Evolutionary conservation across 2,113 vertebrate genomes (phyloP), one percentile per base, ranked within the genome.

Genomic region (Lichenostomus cassidix): DNA sequence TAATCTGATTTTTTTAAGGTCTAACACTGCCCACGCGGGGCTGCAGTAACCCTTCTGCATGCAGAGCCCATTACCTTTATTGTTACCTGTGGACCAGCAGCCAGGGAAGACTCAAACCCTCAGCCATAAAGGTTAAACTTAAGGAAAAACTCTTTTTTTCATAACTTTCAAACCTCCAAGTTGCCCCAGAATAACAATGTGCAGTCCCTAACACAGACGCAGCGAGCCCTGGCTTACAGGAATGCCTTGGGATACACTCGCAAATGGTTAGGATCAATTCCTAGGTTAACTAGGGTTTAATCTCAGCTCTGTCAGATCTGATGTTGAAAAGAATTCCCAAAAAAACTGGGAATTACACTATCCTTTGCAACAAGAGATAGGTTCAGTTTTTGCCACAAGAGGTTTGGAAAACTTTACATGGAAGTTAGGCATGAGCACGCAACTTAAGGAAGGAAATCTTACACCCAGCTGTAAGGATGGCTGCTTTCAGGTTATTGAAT

Each of bases 141-240:
- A 71, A 92, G 25, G 13, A 17, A 88, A 88, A 96, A 60, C 49
- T 93, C 46, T 23, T 79, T 91, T 96, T 93, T 62, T 23, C 65
- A 27, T 46, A 76, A 69, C 35, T 82, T 56, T n/a, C 59, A 75
- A 67, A 85, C 20, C 28, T 70, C 55, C 63, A 87, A 35, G 44
- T 59, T 71, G 46, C 33, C 35, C 35, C 44, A 52, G 46, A 71
- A 46, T 15, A 65, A 44, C 41, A 42, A 56, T 8, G 46, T 13
- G 21, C 0, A 0, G 28, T 65, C 55, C 18, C 23, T 12, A 58
- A 41, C 0, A 0, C 27, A 28, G 82, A 20, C 0, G 0, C 11
- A 0, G 4, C 0, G 0, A 82, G 46, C 29, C 82, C 56, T 64
- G 3, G 1, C 58, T 53, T 49, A 58, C 4, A 0, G 42, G 46